Evolutionary conservation across 2,797 vertebrate species (phyloP).

Genomic region (Acipenser ruthenus): DNA sequence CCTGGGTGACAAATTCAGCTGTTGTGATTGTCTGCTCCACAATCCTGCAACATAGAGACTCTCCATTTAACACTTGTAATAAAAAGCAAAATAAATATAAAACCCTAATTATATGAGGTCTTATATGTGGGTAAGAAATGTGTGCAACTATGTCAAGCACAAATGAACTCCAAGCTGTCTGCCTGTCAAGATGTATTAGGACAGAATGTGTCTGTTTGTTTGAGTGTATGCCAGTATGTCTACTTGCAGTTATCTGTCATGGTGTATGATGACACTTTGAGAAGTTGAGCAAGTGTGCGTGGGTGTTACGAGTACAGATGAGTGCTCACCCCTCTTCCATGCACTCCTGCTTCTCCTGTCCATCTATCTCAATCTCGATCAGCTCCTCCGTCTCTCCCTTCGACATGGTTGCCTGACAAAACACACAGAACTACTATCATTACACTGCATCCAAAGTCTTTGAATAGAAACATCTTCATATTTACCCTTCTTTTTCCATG

Average conservation of each 20-base stretch:
- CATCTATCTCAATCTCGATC: conserved; percentile 97
- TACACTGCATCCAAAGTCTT: conserved; percentile 17
- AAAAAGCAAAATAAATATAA: background rate
- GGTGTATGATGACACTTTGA: no score
- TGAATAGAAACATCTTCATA: background rate
- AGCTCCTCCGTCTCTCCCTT: conserved; percentile 93
- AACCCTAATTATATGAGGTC: background rate
- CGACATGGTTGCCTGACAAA: conserved; percentile 64
- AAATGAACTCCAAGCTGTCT: no score
- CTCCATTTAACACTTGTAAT: background rate
- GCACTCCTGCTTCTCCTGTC: conserved; percentile 72
- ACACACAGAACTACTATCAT: conserved; percentile 1
- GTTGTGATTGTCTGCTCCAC: conserved; percentile 90
- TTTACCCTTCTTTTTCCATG: no score
- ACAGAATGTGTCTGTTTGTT: no score
- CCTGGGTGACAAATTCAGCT: conserved; percentile 92
- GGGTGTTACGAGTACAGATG: no score
- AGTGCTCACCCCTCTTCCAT: conserved; percentile 62
- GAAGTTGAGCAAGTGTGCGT: no score
- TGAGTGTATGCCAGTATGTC: no score
- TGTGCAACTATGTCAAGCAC: no score
- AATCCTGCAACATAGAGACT: conserved; percentile 51
- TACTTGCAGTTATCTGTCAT: no score
- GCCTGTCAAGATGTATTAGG: no score
- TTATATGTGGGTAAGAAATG: no score